Evolutionary conservation across 2,797 vertebrate genomes (phyloP), one percentile per base, ranked within the genome.

Genomic region (Sternarchorhynchus goeldii): DNA sequence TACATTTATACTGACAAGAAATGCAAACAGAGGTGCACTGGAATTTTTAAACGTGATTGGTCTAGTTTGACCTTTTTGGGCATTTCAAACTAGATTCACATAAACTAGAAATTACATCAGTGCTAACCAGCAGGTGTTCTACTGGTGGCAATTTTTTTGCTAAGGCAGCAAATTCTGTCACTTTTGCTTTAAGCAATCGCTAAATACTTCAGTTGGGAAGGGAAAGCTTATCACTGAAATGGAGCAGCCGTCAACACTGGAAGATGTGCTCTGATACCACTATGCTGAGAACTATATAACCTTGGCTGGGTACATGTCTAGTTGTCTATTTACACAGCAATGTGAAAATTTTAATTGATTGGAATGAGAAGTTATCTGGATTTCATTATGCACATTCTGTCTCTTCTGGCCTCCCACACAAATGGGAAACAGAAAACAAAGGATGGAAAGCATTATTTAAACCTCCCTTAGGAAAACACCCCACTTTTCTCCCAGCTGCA

Each of bases 401-500:
- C 56, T 68, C 12, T 74, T 68, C 29, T 69, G 60, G 63, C 64
- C 31, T 67, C 31, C 45, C 45, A 25, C 25, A 31, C 32, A 57
- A 20, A 73, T 8, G 21, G 58, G 56, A 67, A 77, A 36, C 2
- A 5, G 2, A 69, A 71, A 83, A 72, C 56, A 50, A 5, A 25
- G 29, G 31, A n/a, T 58, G 57, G 56, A 79, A 29, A 79, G 70
- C 73, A 58, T 6, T n/a, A 36, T 32, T 66, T 57, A 66, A 62
- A 59, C 14, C 20, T 72, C 41, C 65, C 63, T 25, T n/a, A 69
- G 50, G 57, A 76, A 73, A 41, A 73, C 18, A 39, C 21, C 45
- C 34, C 56, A 29, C 39, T 79, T 67, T 63, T 74, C 58, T 64
- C 56, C 5, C n/a, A 71, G 72, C 67, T 71, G 58, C 21, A 68